Conservation (phyloP, 2,888 invertebrate genomes). For the Lagria hirta region DNA sequence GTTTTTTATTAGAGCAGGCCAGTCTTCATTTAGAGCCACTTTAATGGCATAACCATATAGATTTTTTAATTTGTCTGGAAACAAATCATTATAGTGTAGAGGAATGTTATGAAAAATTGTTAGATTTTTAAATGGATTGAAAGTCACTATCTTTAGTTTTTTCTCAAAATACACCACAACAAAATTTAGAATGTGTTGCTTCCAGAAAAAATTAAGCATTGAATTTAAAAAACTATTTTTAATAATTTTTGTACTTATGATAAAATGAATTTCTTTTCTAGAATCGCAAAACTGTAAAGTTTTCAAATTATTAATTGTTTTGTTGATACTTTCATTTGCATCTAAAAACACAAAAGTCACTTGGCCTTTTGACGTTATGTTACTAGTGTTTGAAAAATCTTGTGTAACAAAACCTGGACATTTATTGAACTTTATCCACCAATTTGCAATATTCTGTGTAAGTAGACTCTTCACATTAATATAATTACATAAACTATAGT, state of each 20-base stretch:
- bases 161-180: constrained; percentile 19
- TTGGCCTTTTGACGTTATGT: background rate
- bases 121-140: constrained; percentile 21
- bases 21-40: constrained; percentile 8
- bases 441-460: too few relatives aligned
- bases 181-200: constrained; percentile 20
- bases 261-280: constrained; percentile 9
- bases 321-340: background rate
- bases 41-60: constrained; percentile 4
- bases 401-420: too few relatives aligned
- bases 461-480: too few relatives aligned
- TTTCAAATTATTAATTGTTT: constrained; percentile 1
- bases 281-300: constrained; percentile 2
- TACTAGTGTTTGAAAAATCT: too few relatives aligned
- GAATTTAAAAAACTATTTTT: constrained; percentile 10
- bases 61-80: constrained; percentile 9
- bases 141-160: constrained; percentile 17
- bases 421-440: too few relatives aligned
- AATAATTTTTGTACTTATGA: constrained; percentile 9
- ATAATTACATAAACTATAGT: too few relatives aligned
- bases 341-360: constrained; percentile 5
- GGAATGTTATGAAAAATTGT: constrained; percentile 2
- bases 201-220: constrained; percentile 18
- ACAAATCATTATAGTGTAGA: constrained; percentile 2
- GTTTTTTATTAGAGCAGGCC: constrained; percentile 5